phyloP scores from a whole-genome alignment of 1,140 invertebrate genomes.

The Streblospio benedicti region DNA sequence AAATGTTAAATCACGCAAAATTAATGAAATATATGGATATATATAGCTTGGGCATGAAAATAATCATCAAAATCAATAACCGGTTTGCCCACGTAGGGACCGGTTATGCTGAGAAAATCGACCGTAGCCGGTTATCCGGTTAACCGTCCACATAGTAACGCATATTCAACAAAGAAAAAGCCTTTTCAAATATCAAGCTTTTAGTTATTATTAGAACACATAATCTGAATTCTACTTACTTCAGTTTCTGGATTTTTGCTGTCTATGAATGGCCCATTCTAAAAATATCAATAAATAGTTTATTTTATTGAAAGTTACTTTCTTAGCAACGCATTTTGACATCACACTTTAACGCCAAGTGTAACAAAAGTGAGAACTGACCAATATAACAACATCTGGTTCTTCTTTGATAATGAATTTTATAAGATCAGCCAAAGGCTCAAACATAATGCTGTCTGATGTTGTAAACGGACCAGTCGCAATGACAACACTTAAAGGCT shows the following conservation, averaged over 20 bases:
- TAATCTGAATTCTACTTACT: no score
- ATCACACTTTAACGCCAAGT: not conserved
- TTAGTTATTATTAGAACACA: no score
- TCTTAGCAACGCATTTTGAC: not conserved
- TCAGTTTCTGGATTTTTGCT: slow-evolving; percentile 52
- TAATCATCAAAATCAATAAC: no score
- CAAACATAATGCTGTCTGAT: slow-evolving; percentile 64
- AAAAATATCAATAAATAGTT: slow-evolving; percentile 14
- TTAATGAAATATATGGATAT: no score
- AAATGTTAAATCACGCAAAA: no score
- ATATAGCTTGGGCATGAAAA: no score
- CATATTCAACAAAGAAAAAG: no score
- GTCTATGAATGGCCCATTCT: slow-evolving; percentile 74
- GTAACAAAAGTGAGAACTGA: slow-evolving; percentile 16
- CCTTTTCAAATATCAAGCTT: no score
- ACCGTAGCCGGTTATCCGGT: no score
- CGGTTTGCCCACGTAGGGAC: no score
- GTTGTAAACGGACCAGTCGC: slow-evolving; percentile 75
- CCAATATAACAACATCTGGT: slow-evolving; percentile 70
- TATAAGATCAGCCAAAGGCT: slow-evolving; percentile 71
- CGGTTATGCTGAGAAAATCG: no score
- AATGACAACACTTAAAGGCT: slow-evolving; percentile 59
- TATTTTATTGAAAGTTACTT: not conserved
- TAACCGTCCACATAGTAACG: no score
- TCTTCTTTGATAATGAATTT: slow-evolving; percentile 58